Conservation (phyloP, 2,113 vertebrate genomes). For the Heliornis fulica region DNA sequence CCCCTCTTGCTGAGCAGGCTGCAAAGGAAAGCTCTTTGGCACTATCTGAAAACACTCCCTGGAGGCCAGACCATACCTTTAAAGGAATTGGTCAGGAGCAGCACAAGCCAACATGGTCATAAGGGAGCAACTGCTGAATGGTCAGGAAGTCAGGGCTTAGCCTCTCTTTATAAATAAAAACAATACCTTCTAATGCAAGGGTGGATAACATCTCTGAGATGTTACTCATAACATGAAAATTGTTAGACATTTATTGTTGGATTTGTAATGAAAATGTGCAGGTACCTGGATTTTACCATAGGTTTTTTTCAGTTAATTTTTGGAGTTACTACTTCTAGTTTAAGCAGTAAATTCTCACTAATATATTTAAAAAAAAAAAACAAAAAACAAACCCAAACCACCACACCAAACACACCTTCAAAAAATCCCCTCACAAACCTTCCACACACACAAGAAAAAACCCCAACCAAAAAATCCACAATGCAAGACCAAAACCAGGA, state of each 20-base stretch:
- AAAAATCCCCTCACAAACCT: too few species aligned
- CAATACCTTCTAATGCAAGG: background rate
- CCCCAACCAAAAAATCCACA: background rate
- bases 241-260: background rate
- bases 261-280: background rate
- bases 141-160: background rate
- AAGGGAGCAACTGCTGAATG: background rate
- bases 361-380: background rate
- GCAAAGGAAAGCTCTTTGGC: background rate
- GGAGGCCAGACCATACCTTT: slow-evolving; percentile 16
- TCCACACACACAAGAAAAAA: background rate
- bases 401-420: too few species aligned
- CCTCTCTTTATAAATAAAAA: background rate
- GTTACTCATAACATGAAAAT: background rate
- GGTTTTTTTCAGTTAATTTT: background rate
- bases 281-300: background rate
- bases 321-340: background rate
- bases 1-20: background rate
- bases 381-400: too few species aligned
- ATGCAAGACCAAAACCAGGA: background rate
- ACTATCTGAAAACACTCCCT: slow-evolving; percentile 27
- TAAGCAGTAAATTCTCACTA: background rate
- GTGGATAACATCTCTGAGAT: background rate
- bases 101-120: background rate
- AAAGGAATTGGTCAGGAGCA: background rate